Evolutionary conservation across 2,113 vertebrate genomes (phyloP).

Genomic region (Ahaetulla prasina): DNA sequence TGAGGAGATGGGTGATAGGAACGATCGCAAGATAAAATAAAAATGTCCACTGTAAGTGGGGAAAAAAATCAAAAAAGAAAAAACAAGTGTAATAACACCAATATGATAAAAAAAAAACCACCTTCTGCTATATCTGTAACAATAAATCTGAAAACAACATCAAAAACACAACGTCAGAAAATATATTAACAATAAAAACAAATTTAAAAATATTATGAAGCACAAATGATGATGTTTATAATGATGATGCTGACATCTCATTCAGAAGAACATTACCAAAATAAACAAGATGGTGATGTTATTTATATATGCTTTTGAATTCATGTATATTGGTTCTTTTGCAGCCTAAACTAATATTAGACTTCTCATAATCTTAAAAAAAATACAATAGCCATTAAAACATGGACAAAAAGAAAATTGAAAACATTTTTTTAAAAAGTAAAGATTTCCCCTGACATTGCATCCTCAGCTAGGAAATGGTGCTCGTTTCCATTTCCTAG

Average conservation of each 20-base stretch:
- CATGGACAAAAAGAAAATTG: too few species aligned
- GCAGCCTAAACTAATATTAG: not conserved
- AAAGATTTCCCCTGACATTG: not conserved
- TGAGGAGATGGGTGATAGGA: too few species aligned
- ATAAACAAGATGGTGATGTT: not conserved
- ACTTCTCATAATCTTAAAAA: not conserved
- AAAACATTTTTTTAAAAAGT: not conserved
- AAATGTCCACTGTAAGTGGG: not conserved
- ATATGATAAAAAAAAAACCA: not conserved
- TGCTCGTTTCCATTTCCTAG: not conserved
- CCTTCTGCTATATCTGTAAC: not conserved
- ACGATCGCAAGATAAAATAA: not conserved
- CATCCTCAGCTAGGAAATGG: accelerated
- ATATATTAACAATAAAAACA: not conserved
- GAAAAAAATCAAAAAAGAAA: not conserved
- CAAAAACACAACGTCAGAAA: not conserved
- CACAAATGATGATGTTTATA: not conserved
- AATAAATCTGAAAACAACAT: not conserved
- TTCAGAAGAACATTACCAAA: not conserved
- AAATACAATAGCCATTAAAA: too few species aligned
- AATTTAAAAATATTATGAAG: not conserved
- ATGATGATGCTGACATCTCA: not conserved
- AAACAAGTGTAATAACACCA: not conserved
- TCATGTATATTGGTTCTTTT: not conserved
- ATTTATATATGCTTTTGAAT: not conserved